Conservation (phyloP, 1,140 invertebrate species). For the Euborellia annulipes region DNA sequence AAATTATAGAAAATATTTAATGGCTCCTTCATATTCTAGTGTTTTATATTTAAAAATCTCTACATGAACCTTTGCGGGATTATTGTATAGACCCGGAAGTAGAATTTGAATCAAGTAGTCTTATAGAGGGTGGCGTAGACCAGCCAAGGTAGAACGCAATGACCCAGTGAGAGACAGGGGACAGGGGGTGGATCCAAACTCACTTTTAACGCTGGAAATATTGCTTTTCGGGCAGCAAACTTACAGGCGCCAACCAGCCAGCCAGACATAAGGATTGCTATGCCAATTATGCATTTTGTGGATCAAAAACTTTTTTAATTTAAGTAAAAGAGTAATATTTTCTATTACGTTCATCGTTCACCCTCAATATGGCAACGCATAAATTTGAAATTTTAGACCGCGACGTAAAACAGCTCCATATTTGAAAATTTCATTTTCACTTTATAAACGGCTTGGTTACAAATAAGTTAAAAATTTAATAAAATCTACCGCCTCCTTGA, state of each 20-base stretch:
- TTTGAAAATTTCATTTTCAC: no score
- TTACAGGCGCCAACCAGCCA: not conserved
- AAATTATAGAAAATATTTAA: no score
- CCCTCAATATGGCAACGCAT: conserved; percentile 3
- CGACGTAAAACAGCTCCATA: no score
- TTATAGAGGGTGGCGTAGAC: not conserved
- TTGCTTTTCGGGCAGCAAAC: conserved; percentile 2
- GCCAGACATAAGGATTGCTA: not conserved
- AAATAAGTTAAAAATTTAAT: no score
- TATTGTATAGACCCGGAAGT: no score
- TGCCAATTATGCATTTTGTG: conserved; percentile 8
- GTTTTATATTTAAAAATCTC: no score
- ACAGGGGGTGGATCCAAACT: not conserved
- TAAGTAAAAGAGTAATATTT: conserved; percentile 9
- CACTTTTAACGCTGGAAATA: conserved; percentile 9
- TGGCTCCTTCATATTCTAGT: no score
- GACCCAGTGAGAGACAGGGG: not conserved
- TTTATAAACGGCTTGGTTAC: no score
- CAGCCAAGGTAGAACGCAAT: conserved; percentile 1
- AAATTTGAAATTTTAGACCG: conserved; percentile 6
- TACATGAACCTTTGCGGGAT: no score
- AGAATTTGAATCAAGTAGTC: no score
- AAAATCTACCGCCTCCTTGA: no score
- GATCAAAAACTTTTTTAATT: conserved; percentile 10
- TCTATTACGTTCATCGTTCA: conserved; percentile 2